Base-by-base conservation (phyloP, 2,888 invertebrate genomes). In the Leucophenga maculata region DNA sequence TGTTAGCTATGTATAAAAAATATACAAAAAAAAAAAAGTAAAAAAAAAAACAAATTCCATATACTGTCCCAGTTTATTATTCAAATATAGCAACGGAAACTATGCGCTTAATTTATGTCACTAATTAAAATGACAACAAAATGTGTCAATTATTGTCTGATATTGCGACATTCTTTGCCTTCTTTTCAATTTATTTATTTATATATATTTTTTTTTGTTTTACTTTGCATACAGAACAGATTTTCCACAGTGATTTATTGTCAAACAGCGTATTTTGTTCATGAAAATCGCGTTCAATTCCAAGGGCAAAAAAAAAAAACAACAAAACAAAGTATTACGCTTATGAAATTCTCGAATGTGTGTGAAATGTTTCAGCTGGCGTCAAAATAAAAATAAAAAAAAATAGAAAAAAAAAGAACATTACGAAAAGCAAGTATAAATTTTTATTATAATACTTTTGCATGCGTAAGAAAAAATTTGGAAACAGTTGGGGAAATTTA, bases 21-120 rank as follows among this genome's bases (percentile, higher is more conserved):
- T n/a, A 48, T 48, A 26, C 4, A 26, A 26, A 26, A 26, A 26
- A 26, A 3, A 3, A 2, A 26, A 26, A 3, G 4, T 4, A 26
- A 26, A 26, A 26, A 3, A 26, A 26, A 3, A 26, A 26, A 26
- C 26, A 26, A 26, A 26, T 39, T 39, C 11, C 11, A 11, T 6
- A 39, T 39, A 6, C 67, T 79, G 78, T 78, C 79, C 46, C 39
- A 70, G 82, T 73, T 52, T 52, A n/a, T n/a, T n/a, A n/a, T 52
- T n/a, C 16, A 48, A 48, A 52, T 3, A 20, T 18, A 9, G 13
- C 8, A 6, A 8, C 62, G 31, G n/a, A 46, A 48, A 70, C 69
- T 69, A 70, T 39, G 39, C 3, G 11, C 62, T 69, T 54, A 60
- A 69, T 69, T 69, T 6, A 39, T 55, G 64, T 44, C 68, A 60